Evolutionary conservation across 2,113 vertebrate genomes (phyloP).

Genomic region (Phoxinus phoxinus): DNA sequence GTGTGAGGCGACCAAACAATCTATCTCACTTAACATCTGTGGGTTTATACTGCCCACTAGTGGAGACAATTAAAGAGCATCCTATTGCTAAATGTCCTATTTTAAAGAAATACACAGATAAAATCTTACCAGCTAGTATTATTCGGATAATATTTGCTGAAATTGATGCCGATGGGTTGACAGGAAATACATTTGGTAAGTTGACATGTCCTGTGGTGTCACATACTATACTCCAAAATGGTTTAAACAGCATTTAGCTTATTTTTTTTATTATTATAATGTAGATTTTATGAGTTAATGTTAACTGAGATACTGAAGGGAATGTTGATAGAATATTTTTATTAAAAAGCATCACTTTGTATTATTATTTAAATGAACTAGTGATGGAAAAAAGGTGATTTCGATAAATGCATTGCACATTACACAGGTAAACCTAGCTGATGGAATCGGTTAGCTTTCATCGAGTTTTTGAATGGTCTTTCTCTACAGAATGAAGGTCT

Average conservation of each 20-base stretch:
- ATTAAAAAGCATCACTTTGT: neutral
- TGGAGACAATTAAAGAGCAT: constrained; percentile 22
- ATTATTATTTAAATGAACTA: neutral
- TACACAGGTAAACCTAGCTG: neutral
- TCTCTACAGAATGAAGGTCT: neutral
- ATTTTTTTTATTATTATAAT: neutral
- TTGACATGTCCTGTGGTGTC: neutral
- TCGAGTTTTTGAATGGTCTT: neutral
- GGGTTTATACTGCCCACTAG: constrained; percentile 50
- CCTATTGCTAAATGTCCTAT: neutral
- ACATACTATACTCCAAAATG: neutral
- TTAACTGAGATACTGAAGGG: neutral
- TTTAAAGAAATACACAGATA: neutral
- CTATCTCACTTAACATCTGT: neutral
- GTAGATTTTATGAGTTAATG: neutral
- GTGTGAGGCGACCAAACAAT: constrained; percentile 8
- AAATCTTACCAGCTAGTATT: neutral
- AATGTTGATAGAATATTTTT: neutral
- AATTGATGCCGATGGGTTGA: neutral
- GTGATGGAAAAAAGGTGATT: constrained; percentile 16
- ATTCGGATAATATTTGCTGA: neutral
- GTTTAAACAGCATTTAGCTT: neutral
- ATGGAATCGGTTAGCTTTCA: neutral
- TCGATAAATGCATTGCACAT: neutral
- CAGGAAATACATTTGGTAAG: neutral